Evolutionary conservation across 2,797 vertebrate species (phyloP).

Genomic region (Pyrocephalus nanus): DNA sequence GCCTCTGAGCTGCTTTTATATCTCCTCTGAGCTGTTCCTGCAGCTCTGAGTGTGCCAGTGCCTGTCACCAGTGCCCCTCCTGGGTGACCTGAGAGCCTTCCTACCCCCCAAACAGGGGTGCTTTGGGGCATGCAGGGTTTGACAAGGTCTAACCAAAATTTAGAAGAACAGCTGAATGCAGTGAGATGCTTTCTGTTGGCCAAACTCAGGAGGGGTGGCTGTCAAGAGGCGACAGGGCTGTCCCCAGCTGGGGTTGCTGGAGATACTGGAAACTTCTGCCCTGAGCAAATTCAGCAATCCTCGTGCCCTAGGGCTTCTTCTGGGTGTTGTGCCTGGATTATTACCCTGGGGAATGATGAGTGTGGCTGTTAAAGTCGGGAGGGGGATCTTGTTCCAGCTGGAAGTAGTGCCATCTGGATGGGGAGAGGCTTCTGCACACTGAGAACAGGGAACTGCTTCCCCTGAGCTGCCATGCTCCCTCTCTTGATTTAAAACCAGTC

Average conservation of each 20-base stretch:
- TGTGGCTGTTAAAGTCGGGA: neutral
- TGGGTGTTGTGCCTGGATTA: neutral
- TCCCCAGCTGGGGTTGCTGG: neutral
- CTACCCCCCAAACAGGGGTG: accelerated
- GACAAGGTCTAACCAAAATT: neutral
- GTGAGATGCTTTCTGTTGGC: neutral
- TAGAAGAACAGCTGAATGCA: neutral
- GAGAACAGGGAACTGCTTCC: neutral
- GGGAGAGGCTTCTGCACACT: neutral
- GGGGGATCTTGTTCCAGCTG: neutral
- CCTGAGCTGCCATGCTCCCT: neutral
- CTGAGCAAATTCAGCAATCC: neutral
- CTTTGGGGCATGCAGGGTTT: neutral
- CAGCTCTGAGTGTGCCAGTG: neutral
- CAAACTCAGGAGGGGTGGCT: neutral
- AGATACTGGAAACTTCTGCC: neutral
- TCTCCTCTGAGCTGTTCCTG: neutral
- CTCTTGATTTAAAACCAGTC: neutral
- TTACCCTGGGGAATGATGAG: neutral
- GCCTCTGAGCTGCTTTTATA: neutral
- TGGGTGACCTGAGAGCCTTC: neutral
- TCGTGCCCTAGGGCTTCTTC: neutral
- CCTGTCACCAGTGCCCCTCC: neutral
- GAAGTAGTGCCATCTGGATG: neutral
- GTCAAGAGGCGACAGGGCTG: neutral